Conservation (phyloP, 2,113 vertebrate species). For the Ia io region DNA sequence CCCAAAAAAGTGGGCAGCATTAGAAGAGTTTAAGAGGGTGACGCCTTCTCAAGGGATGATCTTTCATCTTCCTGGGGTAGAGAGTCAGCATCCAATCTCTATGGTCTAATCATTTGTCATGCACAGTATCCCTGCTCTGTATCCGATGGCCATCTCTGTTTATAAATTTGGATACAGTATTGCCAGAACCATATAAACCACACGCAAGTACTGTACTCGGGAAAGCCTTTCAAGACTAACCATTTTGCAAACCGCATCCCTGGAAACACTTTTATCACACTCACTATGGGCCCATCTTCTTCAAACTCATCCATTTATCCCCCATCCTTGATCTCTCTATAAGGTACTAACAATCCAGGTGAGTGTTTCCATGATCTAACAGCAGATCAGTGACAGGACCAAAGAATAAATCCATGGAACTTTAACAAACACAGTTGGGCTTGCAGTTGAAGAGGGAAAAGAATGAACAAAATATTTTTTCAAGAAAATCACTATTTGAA, state of each 20-base stretch:
- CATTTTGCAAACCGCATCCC: accelerated
- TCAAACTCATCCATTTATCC: background rate
- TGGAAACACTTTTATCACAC: background rate
- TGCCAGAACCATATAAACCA: accelerated
- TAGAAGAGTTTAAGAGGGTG: background rate
- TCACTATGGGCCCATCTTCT: background rate
- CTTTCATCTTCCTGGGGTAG: background rate
- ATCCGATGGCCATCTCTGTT: background rate
- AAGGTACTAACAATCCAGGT: background rate
- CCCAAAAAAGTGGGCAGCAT: background rate
- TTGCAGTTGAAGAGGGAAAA: background rate
- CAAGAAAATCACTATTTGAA: background rate
- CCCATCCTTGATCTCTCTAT: background rate
- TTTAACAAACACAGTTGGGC: background rate
- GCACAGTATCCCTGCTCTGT: background rate
- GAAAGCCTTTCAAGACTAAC: background rate
- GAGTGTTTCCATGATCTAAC: background rate
- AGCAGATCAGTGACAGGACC: background rate
- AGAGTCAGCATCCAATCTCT: background rate
- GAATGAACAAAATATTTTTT: background rate
- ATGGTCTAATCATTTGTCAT: background rate
- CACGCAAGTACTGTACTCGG: accelerated
- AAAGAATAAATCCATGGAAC: background rate
- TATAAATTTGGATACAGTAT: background rate
- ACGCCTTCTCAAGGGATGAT: background rate